Percentiles rank a stretch among this genome's conserved stretches.
phyloP scores from a whole-genome alignment of 2,797 vertebrate genomes.

The Chaetodon trifasciatus region DNA sequence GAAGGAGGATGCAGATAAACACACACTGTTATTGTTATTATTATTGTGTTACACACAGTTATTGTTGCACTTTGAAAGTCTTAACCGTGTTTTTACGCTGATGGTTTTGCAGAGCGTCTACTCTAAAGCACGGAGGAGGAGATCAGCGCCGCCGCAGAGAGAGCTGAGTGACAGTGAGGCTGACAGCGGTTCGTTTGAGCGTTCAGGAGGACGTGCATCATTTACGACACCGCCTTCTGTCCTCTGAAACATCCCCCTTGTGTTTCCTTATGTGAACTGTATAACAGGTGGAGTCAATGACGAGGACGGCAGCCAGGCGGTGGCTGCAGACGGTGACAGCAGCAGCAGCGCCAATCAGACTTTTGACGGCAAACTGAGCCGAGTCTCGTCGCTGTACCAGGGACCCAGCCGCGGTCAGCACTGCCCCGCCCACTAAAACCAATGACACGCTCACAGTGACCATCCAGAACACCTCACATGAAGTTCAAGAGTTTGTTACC shows the following conservation, averaged over 20 bases:
- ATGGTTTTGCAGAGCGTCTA: conserved; percentile 31
- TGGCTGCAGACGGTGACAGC: conserved; percentile 24
- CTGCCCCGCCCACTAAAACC: not conserved
- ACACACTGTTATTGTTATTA: no score
- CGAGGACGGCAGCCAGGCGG: not conserved
- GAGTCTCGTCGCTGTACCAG: conserved; percentile 35
- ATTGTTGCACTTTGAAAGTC: not conserved
- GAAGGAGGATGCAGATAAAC: no score
- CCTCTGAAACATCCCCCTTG: not conserved
- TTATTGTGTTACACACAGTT: no score
- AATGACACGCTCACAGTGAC: no score
- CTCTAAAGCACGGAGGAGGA: conserved; percentile 52
- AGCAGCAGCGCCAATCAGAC: not conserved
- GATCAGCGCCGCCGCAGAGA: not conserved
- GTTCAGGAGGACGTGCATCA: not conserved
- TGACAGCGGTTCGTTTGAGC: conserved; percentile 16
- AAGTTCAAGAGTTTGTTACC: not conserved
- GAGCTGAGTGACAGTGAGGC: conserved; percentile 27
- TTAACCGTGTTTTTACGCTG: not conserved
- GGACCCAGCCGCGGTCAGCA: conserved; percentile 40
- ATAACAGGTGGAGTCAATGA: not conserved
- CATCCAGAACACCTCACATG: not conserved
- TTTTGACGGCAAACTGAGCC: conserved; percentile 46
- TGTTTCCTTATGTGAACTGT: not conserved
- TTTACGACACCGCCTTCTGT: not conserved